Base-by-base conservation (phyloP, 2,113 vertebrate genomes). In the Xiphophorus hellerii region DNA sequence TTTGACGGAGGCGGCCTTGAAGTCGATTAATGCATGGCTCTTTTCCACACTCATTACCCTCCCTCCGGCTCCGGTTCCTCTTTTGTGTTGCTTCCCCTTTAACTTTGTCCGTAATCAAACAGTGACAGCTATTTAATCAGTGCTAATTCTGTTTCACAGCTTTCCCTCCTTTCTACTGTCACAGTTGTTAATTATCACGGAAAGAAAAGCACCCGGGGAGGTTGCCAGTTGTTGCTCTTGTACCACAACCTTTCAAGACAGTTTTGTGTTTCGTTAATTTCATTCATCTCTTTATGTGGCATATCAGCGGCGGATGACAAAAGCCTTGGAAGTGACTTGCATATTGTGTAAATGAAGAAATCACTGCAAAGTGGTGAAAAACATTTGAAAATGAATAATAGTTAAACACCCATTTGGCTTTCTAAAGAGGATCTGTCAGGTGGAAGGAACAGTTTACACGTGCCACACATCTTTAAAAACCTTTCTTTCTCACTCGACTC, bases 81-180 rank as follows among this genome's bases (percentile, higher is more conserved):
- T 58, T 83, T 76, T 67, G 80, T 82, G 27, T 76, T 79, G 51
- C 74, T 63, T 48, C 51, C 71, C 77, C 75, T 88, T 83, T 82
- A 82, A 86, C 85, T 95, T 94, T 94, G 94, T 89, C 90, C 96
- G 91, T 97, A 96, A 97, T 97, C 95, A 96, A 95, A 93, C 92
- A 77, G 92, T 94, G 93, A 94, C 95, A 94, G 94, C 95, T 95
- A 91, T 93, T 96, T 95, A 94, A 95, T 94, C 93, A 92, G 90
- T 92, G 95, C 95, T 96, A 94, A 94, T 95, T 96, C 92, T 95
- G 96, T 96, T 97, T 97, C 95, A 93, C 96, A 96, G 95, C 95
- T 95, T 94, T 94, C 86, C 90, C 74, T 90, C 86, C 85, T 94
- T 90, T 74, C 84, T 87, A 89, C 94, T 91, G 80, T 91, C 88